phyloP scores from a whole-genome alignment of 2,888 invertebrate species.

The Frankliniella intonsa region DNA sequence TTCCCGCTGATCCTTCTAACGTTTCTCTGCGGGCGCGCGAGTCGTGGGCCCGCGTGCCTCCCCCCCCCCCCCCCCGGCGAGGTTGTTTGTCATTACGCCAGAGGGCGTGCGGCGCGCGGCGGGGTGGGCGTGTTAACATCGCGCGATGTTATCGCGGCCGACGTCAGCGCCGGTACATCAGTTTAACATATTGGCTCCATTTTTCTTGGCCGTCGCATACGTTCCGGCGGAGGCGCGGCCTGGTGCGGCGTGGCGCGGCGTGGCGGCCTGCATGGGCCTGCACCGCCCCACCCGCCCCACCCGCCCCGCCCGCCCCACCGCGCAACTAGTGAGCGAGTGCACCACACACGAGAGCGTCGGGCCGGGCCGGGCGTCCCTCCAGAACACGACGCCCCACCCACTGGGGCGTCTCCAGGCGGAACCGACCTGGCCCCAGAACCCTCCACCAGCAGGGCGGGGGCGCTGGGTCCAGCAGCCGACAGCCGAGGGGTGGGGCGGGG shows the following conservation, averaged over 20 bases:
- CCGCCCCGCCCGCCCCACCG: too few relatives aligned
- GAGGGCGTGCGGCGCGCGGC: not conserved
- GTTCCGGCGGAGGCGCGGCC: not conserved
- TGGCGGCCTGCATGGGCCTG: too few relatives aligned
- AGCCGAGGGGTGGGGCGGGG: too few relatives aligned
- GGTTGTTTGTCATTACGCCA: constrained; percentile 2
- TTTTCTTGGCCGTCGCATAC: not conserved
- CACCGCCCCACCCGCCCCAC: too few relatives aligned
- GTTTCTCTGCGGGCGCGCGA: too few relatives aligned
- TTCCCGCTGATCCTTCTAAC: too few relatives aligned
- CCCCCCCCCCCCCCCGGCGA: not conserved
- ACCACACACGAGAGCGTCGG: not conserved
- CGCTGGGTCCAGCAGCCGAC: not conserved
- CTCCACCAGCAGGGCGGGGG: not conserved
- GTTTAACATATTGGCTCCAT: constrained; percentile 16
- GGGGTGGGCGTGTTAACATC: not conserved
- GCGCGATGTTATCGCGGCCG: not conserved
- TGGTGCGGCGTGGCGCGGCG: too few relatives aligned
- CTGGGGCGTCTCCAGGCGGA: too few relatives aligned
- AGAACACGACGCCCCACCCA: too few relatives aligned
- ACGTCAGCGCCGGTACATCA: constrained; percentile 19
- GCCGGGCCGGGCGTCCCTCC: not conserved
- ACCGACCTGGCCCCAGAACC: too few relatives aligned
- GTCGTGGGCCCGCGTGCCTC: too few relatives aligned
- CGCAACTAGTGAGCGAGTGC: too few relatives aligned